Base-by-base conservation (phyloP, 2,113 vertebrate genomes). In the Mirza zaza region DNA sequence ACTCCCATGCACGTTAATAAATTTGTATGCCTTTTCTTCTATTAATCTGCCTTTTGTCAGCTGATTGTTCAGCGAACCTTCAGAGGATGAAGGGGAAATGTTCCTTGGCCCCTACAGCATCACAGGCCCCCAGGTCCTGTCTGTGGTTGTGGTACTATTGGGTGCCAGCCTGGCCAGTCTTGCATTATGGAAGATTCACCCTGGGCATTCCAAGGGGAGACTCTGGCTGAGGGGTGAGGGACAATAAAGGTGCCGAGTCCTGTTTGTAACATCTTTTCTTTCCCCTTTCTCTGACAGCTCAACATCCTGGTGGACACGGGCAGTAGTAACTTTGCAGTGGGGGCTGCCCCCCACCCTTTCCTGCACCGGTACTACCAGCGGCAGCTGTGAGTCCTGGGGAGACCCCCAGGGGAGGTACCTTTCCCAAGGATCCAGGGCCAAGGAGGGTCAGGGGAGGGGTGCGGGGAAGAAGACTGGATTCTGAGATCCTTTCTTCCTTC, bases 241-340 rank as follows among this genome's bases (percentile, higher is more conserved):
- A 29, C 21, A 13, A 8, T 3, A 3, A 59, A n/a, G 42, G 75
- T n/a, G 20, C 25, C 3, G 32, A 23, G 75, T n/a, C 29, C 32
- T 68, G 70, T 23, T 3, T 61, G 0, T 73, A 59, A 32, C 0
- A 0, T 55, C 42, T 57, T 15, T 85, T 94, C n/a, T 97, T 91
- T 97, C 83, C 94, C 68, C 17, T 93, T 82, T 96, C 91, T 95
- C 87, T 83, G 90, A 55, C 98, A 99, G 99, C 97, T 99, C 97
- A 99, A 99, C 63, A 99, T 99, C 98, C 98, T 99, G 97, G 99
- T 99, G 98, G 99, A 99, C 95, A 99, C 99, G 0, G 99, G 99
- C 87, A 99, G 99, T 99, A 99, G 99, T 95, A 99, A 99, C 98
- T 99, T 99, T 11, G 99, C 99, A 1, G 99, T 99, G n/a, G 99